These are phyloP conservation scores for Chelonus formosanus DNA, from an alignment of 2,888 invertebrate species.

Conservation along the genomic window DNA sequence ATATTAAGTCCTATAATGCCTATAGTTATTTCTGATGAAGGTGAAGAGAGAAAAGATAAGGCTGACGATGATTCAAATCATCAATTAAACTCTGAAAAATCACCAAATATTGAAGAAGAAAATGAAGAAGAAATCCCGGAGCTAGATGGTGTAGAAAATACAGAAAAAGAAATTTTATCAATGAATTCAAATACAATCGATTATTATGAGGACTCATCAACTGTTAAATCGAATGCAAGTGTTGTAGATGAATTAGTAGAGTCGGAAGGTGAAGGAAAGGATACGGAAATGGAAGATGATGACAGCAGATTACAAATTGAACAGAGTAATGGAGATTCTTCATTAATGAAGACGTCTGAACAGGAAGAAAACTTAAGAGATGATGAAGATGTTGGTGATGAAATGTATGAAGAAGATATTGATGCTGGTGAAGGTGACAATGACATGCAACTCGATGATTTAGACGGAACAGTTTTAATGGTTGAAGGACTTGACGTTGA, in stretches of 20 bases:
- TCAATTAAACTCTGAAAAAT: constrained; percentile 47
- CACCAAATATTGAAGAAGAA: constrained; percentile 33
- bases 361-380: constrained; percentile 40
- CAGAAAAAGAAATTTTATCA: constrained; percentile 16
- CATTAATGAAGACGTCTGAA: constrained; percentile 7
- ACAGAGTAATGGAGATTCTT: constrained; percentile 26
- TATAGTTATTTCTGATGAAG: constrained; percentile 39
- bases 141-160: constrained; percentile 4
- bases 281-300: constrained; percentile 30
- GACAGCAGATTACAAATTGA: constrained; percentile 29
- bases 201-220: constrained; percentile 25
- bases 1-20: constrained; percentile 61
- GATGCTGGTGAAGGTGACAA: constrained; percentile 45
- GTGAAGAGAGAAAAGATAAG: constrained; percentile 31
- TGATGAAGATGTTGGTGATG: constrained; percentile 42
- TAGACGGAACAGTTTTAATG: constrained; percentile 62
- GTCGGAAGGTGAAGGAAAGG: constrained; percentile 33
- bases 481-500: constrained; percentile 51
- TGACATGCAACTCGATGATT: constrained; percentile 52
- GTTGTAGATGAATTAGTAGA: constrained; percentile 25
- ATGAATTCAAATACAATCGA: constrained; percentile 10
- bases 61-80: constrained; percentile 9
- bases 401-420: constrained; percentile 43
- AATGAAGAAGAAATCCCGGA: constrained; percentile 31
- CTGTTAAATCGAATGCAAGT: constrained; percentile 30